Conservation (phyloP, 2,888 invertebrate species). For the Blastobasis lacticolella region DNA sequence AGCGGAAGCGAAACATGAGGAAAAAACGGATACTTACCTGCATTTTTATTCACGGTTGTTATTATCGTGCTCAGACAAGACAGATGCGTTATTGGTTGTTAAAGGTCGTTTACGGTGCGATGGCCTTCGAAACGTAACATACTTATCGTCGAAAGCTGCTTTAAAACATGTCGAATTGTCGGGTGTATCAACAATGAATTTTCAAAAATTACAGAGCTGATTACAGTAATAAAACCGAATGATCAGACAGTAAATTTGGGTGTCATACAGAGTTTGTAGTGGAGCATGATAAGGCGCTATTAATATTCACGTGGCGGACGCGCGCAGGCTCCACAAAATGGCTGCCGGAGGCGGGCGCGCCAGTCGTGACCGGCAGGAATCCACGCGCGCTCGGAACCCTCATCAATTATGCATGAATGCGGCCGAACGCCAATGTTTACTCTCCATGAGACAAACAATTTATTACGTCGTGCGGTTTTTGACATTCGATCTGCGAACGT, state of each 20-base stretch:
- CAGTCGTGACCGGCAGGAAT: constrained; percentile 70
- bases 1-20: constrained; percentile 39
- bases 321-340: constrained; percentile 66
- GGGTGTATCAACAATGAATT: too few relatives aligned
- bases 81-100: too few relatives aligned
- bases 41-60: constrained; percentile 27
- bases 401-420: constrained; percentile 74
- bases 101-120: too few relatives aligned
- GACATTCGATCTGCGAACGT: constrained; percentile 59
- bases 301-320: constrained; percentile 58
- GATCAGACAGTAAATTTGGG: too few relatives aligned
- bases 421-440: constrained; percentile 68
- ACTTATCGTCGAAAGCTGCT: too few relatives aligned
- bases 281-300: constrained; percentile 48
- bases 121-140: too few relatives aligned
- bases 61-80: constrained; percentile 18
- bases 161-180: too few relatives aligned
- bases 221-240: too few relatives aligned
- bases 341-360: constrained; percentile 54
- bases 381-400: constrained; percentile 62
- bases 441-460: constrained; percentile 67
- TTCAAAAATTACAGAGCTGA: too few relatives aligned
- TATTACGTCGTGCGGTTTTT: constrained; percentile 70
- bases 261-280: constrained; percentile 15
- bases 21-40: constrained; percentile 22